Conservation (phyloP, 2,113 vertebrate genomes). For the Gracilinanus agilis region DNA sequence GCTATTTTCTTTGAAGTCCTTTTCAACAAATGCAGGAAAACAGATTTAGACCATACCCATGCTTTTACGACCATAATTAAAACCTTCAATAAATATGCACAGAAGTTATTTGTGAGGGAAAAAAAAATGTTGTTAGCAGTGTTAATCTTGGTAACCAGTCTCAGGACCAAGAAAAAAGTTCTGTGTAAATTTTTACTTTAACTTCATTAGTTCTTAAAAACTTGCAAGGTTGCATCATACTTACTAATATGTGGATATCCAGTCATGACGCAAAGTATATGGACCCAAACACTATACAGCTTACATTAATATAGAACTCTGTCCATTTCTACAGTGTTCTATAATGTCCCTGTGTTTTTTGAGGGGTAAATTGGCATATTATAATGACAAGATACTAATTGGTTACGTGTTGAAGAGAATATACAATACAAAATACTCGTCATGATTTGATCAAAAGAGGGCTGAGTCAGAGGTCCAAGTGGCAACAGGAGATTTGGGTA, state of each 20-base stretch:
- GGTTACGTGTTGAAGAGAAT: slow-evolving; percentile 82
- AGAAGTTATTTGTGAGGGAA: slow-evolving; percentile 26
- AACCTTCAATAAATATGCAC: slow-evolving; percentile 10
- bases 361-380: slow-evolving; percentile 89
- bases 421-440: slow-evolving; percentile 93
- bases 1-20: slow-evolving; percentile 12
- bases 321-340: slow-evolving; percentile 33
- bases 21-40: slow-evolving; percentile 40
- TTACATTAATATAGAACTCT: slow-evolving; percentile 41
- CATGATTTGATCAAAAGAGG: slow-evolving; percentile 92
- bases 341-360: neutral
- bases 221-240: slow-evolving; percentile 57
- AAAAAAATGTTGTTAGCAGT: neutral
- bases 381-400: slow-evolving; percentile 92
- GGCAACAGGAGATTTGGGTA: slow-evolving; percentile 50
- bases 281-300: slow-evolving; percentile 33
- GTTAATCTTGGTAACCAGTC: neutral
- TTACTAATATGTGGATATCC: slow-evolving; percentile 52
- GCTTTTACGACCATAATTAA: slow-evolving; percentile 54
- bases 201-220: slow-evolving; percentile 60
- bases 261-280: slow-evolving; percentile 12
- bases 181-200: slow-evolving; percentile 60
- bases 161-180: slow-evolving; percentile 39
- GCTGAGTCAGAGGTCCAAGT: slow-evolving; percentile 81
- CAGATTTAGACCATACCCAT: slow-evolving; percentile 47